Percentiles rank a stretch among this genome's conserved stretches.
Evolutionary conservation across 1,140 invertebrate genomes (phyloP).

Genomic region (Euglossa dilemma): DNA sequence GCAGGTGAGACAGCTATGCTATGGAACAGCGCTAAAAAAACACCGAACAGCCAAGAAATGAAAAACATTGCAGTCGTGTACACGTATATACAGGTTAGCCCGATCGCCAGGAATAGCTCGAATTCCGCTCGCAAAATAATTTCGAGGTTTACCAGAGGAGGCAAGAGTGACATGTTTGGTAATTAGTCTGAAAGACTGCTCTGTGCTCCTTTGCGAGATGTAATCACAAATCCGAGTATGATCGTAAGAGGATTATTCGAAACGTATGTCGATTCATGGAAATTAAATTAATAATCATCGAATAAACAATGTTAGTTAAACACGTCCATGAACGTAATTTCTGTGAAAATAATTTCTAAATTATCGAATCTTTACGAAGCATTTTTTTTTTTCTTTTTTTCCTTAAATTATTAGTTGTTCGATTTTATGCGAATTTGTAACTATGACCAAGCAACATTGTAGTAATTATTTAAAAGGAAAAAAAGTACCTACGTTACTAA

Average conservation of each 20-base stretch:
- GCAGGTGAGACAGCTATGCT: conserved; percentile 71
- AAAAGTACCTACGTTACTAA: background rate
- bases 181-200: too few relatives aligned
- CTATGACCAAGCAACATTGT: background rate
- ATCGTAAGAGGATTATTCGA: background rate
- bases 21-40: conserved; percentile 68
- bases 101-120: background rate
- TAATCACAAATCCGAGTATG: background rate
- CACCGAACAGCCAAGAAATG: conserved; percentile 72
- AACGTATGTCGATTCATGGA: background rate
- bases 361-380: background rate
- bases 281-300: background rate
- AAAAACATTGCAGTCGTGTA: conserved; percentile 62
- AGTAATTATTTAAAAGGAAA: too few relatives aligned
- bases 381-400: too few relatives aligned
- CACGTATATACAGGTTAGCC: conserved; percentile 24
- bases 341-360: background rate
- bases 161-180: background rate
- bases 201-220: background rate
- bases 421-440: background rate
- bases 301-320: background rate
- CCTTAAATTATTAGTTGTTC: too few relatives aligned
- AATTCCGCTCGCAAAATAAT: conserved; percentile 4
- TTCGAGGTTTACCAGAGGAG: background rate
- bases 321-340: background rate